Evolutionary conservation across 2,797 vertebrate species (phyloP).

Genomic region (Macrochelys suwanniensis): DNA sequence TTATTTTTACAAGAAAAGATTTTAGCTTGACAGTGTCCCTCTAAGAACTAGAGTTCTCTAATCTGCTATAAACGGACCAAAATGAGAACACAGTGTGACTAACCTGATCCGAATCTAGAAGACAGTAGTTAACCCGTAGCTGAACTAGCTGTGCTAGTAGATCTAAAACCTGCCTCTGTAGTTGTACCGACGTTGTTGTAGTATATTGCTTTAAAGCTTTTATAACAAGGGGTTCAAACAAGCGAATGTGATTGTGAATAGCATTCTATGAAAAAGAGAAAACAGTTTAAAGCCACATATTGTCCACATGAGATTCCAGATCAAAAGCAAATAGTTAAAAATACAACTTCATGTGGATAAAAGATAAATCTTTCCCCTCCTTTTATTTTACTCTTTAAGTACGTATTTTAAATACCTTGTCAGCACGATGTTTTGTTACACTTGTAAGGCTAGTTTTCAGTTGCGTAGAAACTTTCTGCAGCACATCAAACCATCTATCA

Average conservation of each 20-base stretch:
- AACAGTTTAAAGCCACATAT: conserved; percentile 59
- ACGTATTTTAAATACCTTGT: conserved; percentile 87
- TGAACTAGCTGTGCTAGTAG: conserved; percentile 97
- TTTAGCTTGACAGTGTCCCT: background rate
- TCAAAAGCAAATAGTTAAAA: conserved; percentile 36
- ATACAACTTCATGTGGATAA: background rate
- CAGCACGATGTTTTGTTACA: conserved; percentile 91
- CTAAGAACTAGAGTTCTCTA: background rate
- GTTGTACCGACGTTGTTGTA: conserved; percentile 94
- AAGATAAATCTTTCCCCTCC: background rate
- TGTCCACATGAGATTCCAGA: background rate
- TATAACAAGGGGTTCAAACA: conserved; percentile 98
- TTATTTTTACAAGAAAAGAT: background rate
- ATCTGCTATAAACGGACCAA: accelerated
- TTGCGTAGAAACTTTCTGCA: conserved; percentile 95
- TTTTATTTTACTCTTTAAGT: background rate
- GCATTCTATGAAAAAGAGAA: conserved; percentile 86
- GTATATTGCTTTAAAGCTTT: conserved; percentile 99
- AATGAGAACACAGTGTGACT: conserved; percentile 2
- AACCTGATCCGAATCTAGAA: conserved; percentile 98
- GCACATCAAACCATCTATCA: conserved; percentile 97
- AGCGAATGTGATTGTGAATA: conserved; percentile 96
- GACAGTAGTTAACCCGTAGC: conserved; percentile 97
- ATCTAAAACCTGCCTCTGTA: conserved; percentile 96
- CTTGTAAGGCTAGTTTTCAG: conserved; percentile 91